phyloP scores from a whole-genome alignment of 2,797 vertebrate species.

The Micrastur ruficollis region DNA sequence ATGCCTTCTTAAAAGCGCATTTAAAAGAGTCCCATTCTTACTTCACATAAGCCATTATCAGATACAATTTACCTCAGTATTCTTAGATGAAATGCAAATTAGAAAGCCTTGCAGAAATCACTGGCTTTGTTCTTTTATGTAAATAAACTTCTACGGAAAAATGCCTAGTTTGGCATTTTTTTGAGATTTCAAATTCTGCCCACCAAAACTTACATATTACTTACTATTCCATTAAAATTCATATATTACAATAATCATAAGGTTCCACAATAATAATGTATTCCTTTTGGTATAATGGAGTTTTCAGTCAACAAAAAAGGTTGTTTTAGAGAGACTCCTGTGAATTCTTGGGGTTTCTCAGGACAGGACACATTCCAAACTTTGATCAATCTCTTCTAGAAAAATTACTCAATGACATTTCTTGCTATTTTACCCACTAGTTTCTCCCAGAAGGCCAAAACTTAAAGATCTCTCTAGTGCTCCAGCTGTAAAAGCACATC shows the following conservation, averaged over 20 bases:
- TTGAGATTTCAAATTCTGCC: background rate
- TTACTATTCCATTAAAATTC: background rate
- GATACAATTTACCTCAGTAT: background rate
- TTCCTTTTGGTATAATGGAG: background rate
- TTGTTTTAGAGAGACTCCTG: background rate
- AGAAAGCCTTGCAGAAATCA: background rate
- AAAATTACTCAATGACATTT: slow-evolving; percentile 17
- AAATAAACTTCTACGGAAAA: background rate
- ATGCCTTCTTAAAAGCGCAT: background rate
- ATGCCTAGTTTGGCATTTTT: background rate
- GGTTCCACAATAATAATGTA: background rate
- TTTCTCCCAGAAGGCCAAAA: slow-evolving; percentile 33
- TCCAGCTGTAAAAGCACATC: slow-evolving; percentile 67
- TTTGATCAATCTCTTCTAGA: slow-evolving; percentile 16
- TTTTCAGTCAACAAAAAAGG: background rate
- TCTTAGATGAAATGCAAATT: background rate
- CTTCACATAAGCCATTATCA: background rate
- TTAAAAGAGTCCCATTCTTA: background rate
- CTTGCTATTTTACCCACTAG: slow-evolving; percentile 34
- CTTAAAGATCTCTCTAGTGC: background rate
- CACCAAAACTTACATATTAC: background rate
- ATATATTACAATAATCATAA: background rate
- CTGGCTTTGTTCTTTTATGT: background rate
- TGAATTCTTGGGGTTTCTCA: background rate
- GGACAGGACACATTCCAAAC: slow-evolving; percentile 19